A percentile compares a stretch with the other conserved stretches of the same genome.
phyloP scores from a whole-genome alignment of 2,797 vertebrate species.

The Erethizon dorsatum region DNA sequence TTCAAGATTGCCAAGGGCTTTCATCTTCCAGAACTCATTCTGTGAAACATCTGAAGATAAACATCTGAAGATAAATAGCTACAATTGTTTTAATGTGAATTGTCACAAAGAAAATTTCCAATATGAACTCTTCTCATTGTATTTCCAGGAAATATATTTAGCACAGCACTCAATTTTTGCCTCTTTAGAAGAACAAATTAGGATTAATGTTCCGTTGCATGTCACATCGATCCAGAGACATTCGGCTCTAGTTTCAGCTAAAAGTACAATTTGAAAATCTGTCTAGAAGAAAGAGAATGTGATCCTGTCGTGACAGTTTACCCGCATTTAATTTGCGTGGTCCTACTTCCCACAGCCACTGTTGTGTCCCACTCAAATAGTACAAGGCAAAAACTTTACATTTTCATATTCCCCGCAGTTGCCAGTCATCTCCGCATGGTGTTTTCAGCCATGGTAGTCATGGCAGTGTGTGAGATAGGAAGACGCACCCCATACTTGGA shows the following conservation, averaged over 20 bases:
- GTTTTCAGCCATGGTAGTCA: not conserved
- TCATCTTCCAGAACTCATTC: not conserved
- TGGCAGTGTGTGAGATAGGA: not conserved
- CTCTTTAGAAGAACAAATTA: not conserved
- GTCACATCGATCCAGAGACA: not conserved
- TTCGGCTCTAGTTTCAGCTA: not conserved
- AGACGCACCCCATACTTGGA: not conserved
- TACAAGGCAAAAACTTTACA: not conserved
- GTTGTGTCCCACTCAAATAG: not conserved
- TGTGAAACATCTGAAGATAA: slow-evolving; percentile 54
- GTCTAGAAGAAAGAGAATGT: not conserved
- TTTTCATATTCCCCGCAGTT: not conserved
- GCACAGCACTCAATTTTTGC: not conserved
- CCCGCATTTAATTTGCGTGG: not conserved
- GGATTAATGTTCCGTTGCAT: not conserved
- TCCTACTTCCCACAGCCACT: not conserved
- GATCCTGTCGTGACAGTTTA: not conserved
- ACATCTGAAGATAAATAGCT: slow-evolving; percentile 19
- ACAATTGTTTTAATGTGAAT: slow-evolving; percentile 5
- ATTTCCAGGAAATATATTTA: not conserved
- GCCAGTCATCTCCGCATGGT: not conserved
- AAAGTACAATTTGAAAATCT: not conserved
- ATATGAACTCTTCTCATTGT: not conserved
- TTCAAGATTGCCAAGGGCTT: slow-evolving; percentile 14
- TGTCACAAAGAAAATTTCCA: not conserved